Conservation (phyloP, 2,113 vertebrate species). For the Ia io region DNA sequence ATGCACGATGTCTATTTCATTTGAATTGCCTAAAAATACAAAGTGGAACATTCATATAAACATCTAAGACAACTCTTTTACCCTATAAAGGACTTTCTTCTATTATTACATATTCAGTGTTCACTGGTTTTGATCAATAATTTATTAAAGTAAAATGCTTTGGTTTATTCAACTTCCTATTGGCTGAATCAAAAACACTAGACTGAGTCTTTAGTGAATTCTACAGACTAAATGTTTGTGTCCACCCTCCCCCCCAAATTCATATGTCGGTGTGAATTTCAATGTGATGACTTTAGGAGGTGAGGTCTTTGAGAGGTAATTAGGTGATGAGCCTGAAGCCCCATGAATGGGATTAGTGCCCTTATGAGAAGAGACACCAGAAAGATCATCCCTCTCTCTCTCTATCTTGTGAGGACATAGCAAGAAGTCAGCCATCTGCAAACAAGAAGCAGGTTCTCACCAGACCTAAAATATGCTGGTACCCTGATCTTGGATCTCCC, state of each 20-base stretch:
- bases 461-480: neutral
- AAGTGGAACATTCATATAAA: neutral
- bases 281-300: neutral
- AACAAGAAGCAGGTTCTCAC: neutral
- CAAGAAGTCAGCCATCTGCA: neutral
- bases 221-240: neutral
- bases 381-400: neutral
- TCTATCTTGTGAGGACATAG: neutral
- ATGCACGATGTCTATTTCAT: slow-evolving; percentile 91
- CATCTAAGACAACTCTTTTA: neutral
- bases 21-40: slow-evolving; percentile 82
- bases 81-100: neutral
- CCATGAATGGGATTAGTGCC: neutral
- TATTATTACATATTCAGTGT: neutral
- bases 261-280: neutral
- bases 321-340: neutral
- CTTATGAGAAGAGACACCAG: neutral
- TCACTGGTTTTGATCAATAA: neutral
- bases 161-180: neutral
- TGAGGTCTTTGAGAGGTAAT: neutral
- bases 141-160: slow-evolving; percentile 8
- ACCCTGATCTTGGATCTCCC: neutral
- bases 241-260: neutral
- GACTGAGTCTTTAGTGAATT: neutral
- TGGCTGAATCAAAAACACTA: neutral